A percentile compares a stretch with the other conserved stretches of the same genome.
These are phyloP conservation scores for Azorinus chamasolen DNA, from an alignment of 2,888 invertebrate genomes.

Conservation along the genomic window DNA sequence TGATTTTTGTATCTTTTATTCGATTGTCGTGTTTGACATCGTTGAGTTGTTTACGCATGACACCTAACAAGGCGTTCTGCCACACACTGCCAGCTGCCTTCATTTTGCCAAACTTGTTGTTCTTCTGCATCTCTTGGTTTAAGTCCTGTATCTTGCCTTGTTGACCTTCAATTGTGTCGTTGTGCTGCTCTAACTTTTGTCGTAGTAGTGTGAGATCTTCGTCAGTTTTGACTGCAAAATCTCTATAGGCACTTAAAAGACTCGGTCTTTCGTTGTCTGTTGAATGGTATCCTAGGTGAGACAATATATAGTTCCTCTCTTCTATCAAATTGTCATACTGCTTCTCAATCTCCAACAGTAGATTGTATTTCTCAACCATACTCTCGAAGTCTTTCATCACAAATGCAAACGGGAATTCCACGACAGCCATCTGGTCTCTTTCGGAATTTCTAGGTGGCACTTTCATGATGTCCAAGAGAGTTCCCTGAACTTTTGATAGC, in stretches of 20 bases:
- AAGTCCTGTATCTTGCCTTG: conserved; percentile 56
- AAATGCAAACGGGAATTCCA: conserved; percentile 68
- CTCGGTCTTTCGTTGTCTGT: conserved; percentile 49
- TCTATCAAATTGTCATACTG: conserved; percentile 72
- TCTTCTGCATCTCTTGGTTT: conserved; percentile 51
- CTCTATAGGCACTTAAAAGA: conserved; percentile 72
- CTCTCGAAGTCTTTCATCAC: conserved; percentile 72
- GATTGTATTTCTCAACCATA: conserved; percentile 68
- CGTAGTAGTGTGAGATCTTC: conserved; percentile 68
- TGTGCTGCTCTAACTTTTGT: conserved; percentile 64
- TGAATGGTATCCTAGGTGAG: conserved; percentile 71
- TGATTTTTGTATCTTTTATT: conserved; percentile 71
- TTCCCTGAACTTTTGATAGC: conserved; percentile 46
- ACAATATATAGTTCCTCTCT: conserved; percentile 75
- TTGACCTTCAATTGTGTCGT: conserved; percentile 57
- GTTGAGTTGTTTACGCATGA: conserved; percentile 77
- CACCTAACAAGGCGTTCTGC: conserved; percentile 76
- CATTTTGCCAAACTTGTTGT: conserved; percentile 31
- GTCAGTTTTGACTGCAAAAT: conserved; percentile 72
- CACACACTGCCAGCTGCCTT: conserved; percentile 70
- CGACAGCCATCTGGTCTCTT: conserved; percentile 63
- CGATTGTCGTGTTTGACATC: conserved; percentile 70
- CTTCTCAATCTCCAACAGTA: conserved; percentile 65
- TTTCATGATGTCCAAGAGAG: conserved; percentile 42
- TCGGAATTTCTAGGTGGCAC: conserved; percentile 54